These are phyloP conservation scores for Nesogale talazaci DNA, from an alignment of 2,113 vertebrate species.

Conservation along the genomic window DNA sequence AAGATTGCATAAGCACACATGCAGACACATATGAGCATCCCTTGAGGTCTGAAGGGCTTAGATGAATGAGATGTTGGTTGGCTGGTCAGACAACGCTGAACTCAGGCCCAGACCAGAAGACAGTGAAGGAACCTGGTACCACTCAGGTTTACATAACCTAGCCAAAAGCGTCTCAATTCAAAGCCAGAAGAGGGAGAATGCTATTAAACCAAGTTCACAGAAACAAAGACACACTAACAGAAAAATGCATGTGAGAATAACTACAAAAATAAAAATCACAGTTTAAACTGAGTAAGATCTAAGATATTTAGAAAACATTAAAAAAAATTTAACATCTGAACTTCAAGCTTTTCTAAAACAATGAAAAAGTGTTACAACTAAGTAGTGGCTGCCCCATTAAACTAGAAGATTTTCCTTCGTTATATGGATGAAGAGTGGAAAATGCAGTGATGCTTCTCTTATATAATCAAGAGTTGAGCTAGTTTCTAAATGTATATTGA, in stretches of 20 bases:
- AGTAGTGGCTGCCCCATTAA: background rate
- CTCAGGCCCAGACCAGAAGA: conserved; percentile 36
- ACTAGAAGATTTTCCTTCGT: conserved; percentile 31
- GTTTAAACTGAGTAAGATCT: background rate
- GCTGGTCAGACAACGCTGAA: background rate
- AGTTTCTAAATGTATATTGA: background rate
- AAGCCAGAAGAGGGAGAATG: conserved; percentile 51
- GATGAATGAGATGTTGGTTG: background rate
- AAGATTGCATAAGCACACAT: conserved; percentile 71
- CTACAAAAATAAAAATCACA: conserved; percentile 1
- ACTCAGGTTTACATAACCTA: background rate
- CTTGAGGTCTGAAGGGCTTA: background rate
- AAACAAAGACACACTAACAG: conserved; percentile 62
- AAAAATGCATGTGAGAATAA: conserved; percentile 18
- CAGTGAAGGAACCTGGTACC: background rate
- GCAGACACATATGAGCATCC: conserved; percentile 61
- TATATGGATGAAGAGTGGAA: background rate
- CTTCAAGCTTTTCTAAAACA: conserved; percentile 23
- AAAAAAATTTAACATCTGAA: conserved; percentile 8
- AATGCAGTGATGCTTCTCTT: background rate
- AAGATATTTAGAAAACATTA: background rate
- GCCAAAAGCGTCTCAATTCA: background rate
- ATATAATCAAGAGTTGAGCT: background rate
- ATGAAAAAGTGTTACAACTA: background rate
- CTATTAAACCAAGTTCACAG: conserved; percentile 3